A percentile compares a stretch with the other conserved stretches of the same genome.
Evolutionary conservation across 2,888 invertebrate species (phyloP).

Genomic region (Euzophera pinguis): DNA sequence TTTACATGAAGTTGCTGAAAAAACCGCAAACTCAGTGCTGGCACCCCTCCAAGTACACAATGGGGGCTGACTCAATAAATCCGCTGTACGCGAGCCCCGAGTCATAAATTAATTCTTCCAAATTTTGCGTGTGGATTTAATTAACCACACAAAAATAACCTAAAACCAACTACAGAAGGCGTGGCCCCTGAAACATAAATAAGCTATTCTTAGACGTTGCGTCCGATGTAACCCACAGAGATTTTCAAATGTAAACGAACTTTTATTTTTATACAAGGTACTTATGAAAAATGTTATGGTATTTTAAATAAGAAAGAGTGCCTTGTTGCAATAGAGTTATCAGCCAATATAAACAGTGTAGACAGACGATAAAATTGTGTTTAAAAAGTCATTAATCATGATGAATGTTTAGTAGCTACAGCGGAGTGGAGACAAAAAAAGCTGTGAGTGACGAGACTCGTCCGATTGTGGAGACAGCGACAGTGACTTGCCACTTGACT

Average conservation of each 20-base stretch:
- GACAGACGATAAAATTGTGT: slow-evolving; percentile 16
- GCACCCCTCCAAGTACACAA: slow-evolving; percentile 52
- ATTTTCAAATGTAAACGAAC: slow-evolving; percentile 10
- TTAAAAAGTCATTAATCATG: slow-evolving; percentile 19
- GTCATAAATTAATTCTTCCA: slow-evolving; percentile 48
- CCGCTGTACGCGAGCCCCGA: slow-evolving; percentile 36
- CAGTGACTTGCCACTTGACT: slow-evolving; percentile 13
- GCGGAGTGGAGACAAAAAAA: not conserved
- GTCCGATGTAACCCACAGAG: not conserved
- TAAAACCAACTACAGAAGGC: slow-evolving; percentile 39
- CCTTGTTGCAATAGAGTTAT: slow-evolving; percentile 2
- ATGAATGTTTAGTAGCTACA: slow-evolving; percentile 11
- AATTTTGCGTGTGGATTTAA: slow-evolving; percentile 51
- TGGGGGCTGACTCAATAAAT: slow-evolving; percentile 55
- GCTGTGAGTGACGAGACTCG: not conserved
- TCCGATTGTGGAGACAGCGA: slow-evolving; percentile 9
- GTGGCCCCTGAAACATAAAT: slow-evolving; percentile 34
- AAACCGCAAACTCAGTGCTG: slow-evolving; percentile 53
- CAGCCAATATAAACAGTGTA: slow-evolving; percentile 12
- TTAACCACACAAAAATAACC: slow-evolving; percentile 46
- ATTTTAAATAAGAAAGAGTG: not conserved
- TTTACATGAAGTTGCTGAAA: slow-evolving; percentile 37
- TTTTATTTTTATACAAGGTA: slow-evolving; percentile 1
- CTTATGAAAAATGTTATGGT: slow-evolving; percentile 13
- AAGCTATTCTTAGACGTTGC: slow-evolving; percentile 22